Conservation (phyloP, 2,888 invertebrate genomes). For the Nemotelus nigrinus region DNA sequence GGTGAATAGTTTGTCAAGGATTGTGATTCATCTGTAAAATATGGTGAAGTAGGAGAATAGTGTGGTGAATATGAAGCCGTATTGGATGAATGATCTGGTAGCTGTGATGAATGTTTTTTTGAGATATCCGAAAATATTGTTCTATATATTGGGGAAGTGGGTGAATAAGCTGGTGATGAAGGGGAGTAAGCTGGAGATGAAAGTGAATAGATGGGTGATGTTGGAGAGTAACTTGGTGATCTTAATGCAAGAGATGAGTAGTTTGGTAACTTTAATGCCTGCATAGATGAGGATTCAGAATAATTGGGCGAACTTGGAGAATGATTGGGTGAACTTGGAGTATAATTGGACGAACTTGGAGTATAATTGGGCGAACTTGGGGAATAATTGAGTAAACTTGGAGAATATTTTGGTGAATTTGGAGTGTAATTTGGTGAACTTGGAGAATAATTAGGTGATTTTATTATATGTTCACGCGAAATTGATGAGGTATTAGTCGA, state of each 20-base stretch:
- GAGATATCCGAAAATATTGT: constrained; percentile 64
- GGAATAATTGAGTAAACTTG: constrained; percentile 80
- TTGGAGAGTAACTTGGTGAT: constrained; percentile 84
- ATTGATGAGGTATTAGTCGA: constrained; percentile 72
- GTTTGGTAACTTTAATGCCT: constrained; percentile 83
- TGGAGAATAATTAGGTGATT: constrained; percentile 86
- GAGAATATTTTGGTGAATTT: constrained; percentile 80
- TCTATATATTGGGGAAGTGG: constrained; percentile 73
- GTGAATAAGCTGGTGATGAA: constrained; percentile 79
- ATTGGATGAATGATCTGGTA: constrained; percentile 78
- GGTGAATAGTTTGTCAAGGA: constrained; percentile 79
- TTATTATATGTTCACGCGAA: constrained; percentile 81
- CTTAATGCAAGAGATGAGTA: constrained; percentile 83
- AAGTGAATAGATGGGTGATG: constrained; percentile 79
- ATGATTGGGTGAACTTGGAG: constrained; percentile 75
- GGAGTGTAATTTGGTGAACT: constrained; percentile 84
- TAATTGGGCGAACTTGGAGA: constrained; percentile 73
- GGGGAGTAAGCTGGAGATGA: constrained; percentile 69
- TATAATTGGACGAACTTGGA: constrained; percentile 74
- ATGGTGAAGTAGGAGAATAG: constrained; percentile 64
- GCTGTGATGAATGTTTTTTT: no score
- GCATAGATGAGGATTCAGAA: constrained; percentile 77
- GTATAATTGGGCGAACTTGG: constrained; percentile 75
- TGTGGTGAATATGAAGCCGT: constrained; percentile 71
- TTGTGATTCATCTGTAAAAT: no score